Conservation (phyloP, 2,797 vertebrate genomes). For the Sebastes minor region DNA sequence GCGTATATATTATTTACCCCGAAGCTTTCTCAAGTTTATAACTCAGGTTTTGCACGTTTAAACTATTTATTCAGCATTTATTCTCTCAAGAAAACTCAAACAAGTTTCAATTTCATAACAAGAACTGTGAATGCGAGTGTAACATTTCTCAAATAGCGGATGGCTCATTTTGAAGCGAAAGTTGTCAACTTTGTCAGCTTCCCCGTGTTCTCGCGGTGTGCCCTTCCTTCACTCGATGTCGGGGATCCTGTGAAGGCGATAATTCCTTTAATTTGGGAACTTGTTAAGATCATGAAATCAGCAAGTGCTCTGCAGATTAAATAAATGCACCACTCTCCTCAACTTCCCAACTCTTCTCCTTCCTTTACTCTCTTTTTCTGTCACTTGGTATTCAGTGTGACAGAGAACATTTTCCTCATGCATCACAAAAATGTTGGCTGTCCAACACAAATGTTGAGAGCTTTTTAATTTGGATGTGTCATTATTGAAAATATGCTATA, state of each 20-base stretch:
- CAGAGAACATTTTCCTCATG: neutral
- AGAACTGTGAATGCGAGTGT: neutral
- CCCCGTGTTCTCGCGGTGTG: neutral
- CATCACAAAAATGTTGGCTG: neutral
- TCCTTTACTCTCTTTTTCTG: neutral
- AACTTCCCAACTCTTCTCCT: neutral
- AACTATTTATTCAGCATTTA: neutral
- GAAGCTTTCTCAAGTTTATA: neutral
- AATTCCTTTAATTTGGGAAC: conserved; percentile 2
- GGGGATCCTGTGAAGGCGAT: neutral
- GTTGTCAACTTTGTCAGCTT: neutral
- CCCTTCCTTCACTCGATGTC: neutral
- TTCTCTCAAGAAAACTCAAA: neutral
- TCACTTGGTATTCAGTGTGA: neutral
- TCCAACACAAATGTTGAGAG: neutral
- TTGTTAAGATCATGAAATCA: neutral
- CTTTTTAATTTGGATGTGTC: neutral
- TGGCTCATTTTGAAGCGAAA: neutral
- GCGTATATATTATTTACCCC: neutral
- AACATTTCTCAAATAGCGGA: neutral
- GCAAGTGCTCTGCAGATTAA: neutral
- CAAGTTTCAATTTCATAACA: neutral
- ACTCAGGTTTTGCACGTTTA: neutral
- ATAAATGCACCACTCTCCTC: neutral
- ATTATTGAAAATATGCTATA: neutral